Percentiles rank a stretch among this genome's conserved stretches.
These are phyloP conservation scores for Caenorhabditis japonica DNA, from an alignment of 2,888 invertebrate species.

Conservation along the genomic window DNA sequence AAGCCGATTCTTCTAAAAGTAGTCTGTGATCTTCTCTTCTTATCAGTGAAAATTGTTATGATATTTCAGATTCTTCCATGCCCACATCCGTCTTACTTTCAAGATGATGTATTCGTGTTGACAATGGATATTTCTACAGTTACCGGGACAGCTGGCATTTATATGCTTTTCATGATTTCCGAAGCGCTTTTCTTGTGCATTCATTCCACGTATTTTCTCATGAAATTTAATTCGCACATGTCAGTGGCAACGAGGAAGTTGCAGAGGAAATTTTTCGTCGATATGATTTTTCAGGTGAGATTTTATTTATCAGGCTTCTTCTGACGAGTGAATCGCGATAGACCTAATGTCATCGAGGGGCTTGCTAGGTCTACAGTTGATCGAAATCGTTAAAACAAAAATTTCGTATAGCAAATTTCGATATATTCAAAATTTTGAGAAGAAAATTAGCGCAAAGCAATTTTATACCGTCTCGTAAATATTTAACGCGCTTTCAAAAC, in stretches of 20 bases:
- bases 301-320: too few relatives aligned
- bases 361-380: too few relatives aligned
- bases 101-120: slow-evolving; percentile 36
- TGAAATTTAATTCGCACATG: slow-evolving; percentile 32
- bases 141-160: slow-evolving; percentile 30
- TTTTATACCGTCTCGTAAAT: too few relatives aligned
- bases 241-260: slow-evolving; percentile 26
- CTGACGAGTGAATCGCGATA: too few relatives aligned
- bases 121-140: slow-evolving; percentile 33
- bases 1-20: slow-evolving; percentile 39
- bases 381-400: too few relatives aligned
- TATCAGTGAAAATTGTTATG: too few relatives aligned
- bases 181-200: slow-evolving; percentile 29
- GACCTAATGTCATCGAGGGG: too few relatives aligned
- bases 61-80: slow-evolving; percentile 36
- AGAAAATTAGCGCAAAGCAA: too few relatives aligned
- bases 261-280: slow-evolving; percentile 45
- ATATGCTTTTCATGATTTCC: slow-evolving; percentile 17
- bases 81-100: slow-evolving; percentile 45
- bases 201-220: slow-evolving; percentile 33
- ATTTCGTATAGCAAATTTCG: too few relatives aligned
- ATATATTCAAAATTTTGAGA: too few relatives aligned
- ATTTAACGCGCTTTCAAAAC: too few relatives aligned
- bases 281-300: slow-evolving; percentile 38
- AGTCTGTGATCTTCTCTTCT: slow-evolving; percentile 6